Evolutionary conservation across 2,113 vertebrate genomes (phyloP), one percentile per base, ranked within the genome.

Genomic region (Cricetomys ansorgei): DNA sequence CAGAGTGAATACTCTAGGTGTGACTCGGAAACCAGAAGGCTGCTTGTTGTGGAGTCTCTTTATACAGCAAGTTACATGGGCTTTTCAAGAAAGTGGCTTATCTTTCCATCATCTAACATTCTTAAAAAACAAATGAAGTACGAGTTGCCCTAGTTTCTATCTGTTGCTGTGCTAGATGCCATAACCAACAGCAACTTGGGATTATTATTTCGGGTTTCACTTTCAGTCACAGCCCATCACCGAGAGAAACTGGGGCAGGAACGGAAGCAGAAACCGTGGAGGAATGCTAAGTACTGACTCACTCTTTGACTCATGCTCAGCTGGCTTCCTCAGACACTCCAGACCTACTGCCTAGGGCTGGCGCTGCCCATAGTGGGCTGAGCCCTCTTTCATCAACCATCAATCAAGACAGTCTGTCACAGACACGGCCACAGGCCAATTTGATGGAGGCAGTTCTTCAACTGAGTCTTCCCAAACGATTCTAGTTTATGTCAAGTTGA

Each of bases 91-190:
- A 75, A 91, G 43, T 34, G 62, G 37, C 7, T 88, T 23, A 12
- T 9, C 84, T 94, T 87, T 55, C 37, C 34, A 70, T 43, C 31
- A 57, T 34, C 93, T 23, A n/a, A 72, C 11, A 73, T 19, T 72
- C 40, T 76, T 81, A 97, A 88, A 57, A 4, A 31, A 29, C 9
- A 84, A 57, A 64, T 88, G 67, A 94, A 89, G 65, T 43, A 88
- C 79, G n/a, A 55, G 50, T 37, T n/a, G 5, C 5, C 34, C 37
- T n/a, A 81, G 53, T n/a, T 81, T 57, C 53, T n/a, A 57, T 57
- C 37, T 59, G 53, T 59, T 57, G 53, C 37, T 57, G 6, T 81
- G 79, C 7, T 81, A 25, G 40, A 40, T 15, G n/a, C 43, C 48
- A 80, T 40, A 12, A 40, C 53, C 53, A 81, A 81, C 53, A 59